phyloP scores from a whole-genome alignment of 2,113 vertebrate species.

The Pteronura brasiliensis region DNA sequence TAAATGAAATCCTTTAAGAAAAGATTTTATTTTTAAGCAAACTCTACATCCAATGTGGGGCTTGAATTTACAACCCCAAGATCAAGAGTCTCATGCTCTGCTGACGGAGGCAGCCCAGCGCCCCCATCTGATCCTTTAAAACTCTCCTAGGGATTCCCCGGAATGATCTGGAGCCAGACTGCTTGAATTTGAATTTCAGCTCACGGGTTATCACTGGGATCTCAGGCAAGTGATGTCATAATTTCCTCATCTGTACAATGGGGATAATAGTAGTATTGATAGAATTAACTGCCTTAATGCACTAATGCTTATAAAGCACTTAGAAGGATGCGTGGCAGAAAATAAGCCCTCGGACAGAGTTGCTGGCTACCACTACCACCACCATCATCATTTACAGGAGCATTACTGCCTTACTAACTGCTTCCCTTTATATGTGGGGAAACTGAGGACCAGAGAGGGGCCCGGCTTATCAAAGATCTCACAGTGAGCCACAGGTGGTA shows the following conservation, averaged over 20 bases:
- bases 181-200: neutral
- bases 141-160: neutral
- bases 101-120: constrained; percentile 70
- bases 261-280: neutral
- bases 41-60: too few species aligned
- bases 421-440: neutral
- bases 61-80: too few species aligned
- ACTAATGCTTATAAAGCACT: neutral
- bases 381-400: neutral
- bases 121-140: neutral
- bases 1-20: too few species aligned
- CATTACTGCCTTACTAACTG: neutral
- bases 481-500: neutral
- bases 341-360: neutral
- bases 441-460: neutral
- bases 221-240: neutral
- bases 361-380: neutral
- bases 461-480: neutral
- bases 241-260: neutral
- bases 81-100: too few species aligned
- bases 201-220: neutral
- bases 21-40: too few species aligned
- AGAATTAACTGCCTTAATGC: neutral
- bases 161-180: neutral
- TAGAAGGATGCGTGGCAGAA: neutral